A percentile compares a stretch with the other conserved stretches of the same genome.
Conservation (phyloP, 2,888 invertebrate genomes). For the Suillia variegata region DNA sequence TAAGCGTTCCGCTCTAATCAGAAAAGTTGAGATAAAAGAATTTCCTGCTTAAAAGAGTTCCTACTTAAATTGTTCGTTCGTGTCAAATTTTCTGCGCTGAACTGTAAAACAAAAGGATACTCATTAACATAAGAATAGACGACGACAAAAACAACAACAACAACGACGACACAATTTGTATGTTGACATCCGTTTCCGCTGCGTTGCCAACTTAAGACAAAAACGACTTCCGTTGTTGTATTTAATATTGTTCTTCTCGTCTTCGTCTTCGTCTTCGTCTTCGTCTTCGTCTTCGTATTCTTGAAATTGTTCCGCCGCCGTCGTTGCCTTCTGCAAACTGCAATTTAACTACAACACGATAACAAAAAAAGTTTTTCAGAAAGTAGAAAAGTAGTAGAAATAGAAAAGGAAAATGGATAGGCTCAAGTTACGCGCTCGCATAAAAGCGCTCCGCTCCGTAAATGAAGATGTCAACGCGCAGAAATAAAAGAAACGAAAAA, state of each 20-base stretch:
- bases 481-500: constrained; percentile 19
- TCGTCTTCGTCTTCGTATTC: background rate
- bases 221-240: background rate
- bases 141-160: constrained; percentile 3
- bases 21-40: no score
- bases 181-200: constrained; percentile 41
- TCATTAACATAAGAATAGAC: constrained; percentile 38
- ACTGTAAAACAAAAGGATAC: constrained; percentile 28
- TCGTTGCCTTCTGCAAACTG: no score
- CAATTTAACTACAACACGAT: background rate
- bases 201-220: constrained; percentile 10
- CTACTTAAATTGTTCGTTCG: background rate
- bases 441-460: no score
- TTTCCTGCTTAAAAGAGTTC: no score
- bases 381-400: background rate
- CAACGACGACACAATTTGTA: constrained; percentile 36
- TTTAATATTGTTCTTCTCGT: background rate
- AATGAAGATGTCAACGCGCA: constrained; percentile 49
- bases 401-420: constrained; percentile 6
- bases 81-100: background rate
- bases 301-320: no score
- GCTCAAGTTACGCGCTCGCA: constrained; percentile 35
- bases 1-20: no score
- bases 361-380: background rate
- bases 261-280: background rate